Evolutionary conservation across 2,888 invertebrate species (phyloP), one percentile per base, ranked within the genome.

Genomic region (Aphrophora alni): DNA sequence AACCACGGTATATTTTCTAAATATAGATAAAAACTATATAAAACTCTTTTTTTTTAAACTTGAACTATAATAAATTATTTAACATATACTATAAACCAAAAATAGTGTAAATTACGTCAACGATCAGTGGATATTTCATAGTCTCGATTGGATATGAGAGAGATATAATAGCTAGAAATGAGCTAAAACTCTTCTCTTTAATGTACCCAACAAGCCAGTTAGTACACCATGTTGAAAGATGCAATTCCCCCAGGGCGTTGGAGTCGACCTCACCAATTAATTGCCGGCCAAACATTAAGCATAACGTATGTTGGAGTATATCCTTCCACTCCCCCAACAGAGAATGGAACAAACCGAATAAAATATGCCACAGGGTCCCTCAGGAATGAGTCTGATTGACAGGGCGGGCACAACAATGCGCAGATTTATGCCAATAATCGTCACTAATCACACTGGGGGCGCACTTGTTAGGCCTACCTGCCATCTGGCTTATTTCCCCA

Each of bases 351-450:
- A 59, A 59, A 59, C 59, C 59, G 59, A 59, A 59, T 59, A 59
- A 59, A 59, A 59, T 59, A 59, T 59, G 59, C 59, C 59, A 59
- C 59, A 59, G 59, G 59, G 59, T 59, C 59, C 59, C 59, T n/a
- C 21, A 59, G 59, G 59, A 59, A 59, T 17, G 44, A 44, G 33
- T 8, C 33, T 33, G 33, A 33, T 33, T 33, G 33, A 33, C 33
- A 33, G 33, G n/a, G 7, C 21, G 59, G 21, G 21, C 59, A 59
- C 21, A 59, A 59, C 59, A 59, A 59, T 21, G 59, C 59, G 3
- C 59, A 59, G 59, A 59, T 59, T 59, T 59, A 59, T 59, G 59
- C 59, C 59, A 59, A 59, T 59, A 59, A 59, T 59, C 59, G 59
- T 59, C 59, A 21, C 59, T 59, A 59, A 59, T 59, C 59, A 59